Evolutionary conservation across 2,888 invertebrate species (phyloP), one percentile per base, ranked within the genome.

Genomic region (Nineta flava): DNA sequence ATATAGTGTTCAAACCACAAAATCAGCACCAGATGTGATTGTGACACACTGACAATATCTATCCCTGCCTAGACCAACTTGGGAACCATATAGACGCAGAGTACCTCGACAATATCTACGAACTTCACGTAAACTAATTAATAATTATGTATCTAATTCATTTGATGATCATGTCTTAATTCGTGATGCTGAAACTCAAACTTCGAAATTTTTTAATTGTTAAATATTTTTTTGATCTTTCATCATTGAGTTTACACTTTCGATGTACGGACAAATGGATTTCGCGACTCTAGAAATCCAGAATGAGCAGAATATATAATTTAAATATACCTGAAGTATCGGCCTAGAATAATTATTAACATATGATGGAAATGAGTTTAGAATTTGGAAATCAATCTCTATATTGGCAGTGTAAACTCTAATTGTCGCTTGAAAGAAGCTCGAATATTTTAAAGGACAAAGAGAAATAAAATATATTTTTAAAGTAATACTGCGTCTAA

Each of bases 11-110:
- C 83, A 88, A 63, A 87, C 88, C 50, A 87, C 87, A 51, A 86
- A 88, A 61, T 88, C 90, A 50, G 90, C 90, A 1, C 90, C 90
- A 46, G 91, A 91, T 66, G 90, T 91, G 60, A 87, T 91, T 62
- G 88, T 88, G 60, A 83, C 81, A 53, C 83, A 83, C 77, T 83
- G 81, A 83, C 80, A 76, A 59, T 66, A 69, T 68, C 61, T 59
- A 12, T 21, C 46, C 17, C 15, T 32, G n/a, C 32, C 34, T 32
- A 13, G 21, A 9, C 17, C 43, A 13, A 16, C 26, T 63, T 75
- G 76, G 75, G 74, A 76, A 62, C 75, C 75, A 52, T 75, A 75
- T 63, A 70, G 69, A 58, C 63, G 75, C 59, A 67, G 75, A 57
- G 69, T 70, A 63, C 75, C 76, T 60, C 73, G 73, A 63, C 70